A percentile compares a stretch with the other conserved stretches of the same genome.
Conservation (phyloP, 2,888 invertebrate genomes). For the Thysanoteuthis rhombus region DNA sequence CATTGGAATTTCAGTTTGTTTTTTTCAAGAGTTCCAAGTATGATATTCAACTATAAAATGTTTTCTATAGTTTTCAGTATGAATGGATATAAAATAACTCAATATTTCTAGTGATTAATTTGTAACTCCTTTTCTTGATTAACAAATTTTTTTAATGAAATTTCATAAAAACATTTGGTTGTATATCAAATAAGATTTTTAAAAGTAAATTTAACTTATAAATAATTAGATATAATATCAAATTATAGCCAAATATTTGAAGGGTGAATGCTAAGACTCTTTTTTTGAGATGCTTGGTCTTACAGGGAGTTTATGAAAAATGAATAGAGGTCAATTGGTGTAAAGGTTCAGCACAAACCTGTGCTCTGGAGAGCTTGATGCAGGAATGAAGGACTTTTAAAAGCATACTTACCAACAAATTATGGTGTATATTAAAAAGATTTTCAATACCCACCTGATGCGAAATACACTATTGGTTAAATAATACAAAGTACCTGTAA, state of each 20-base stretch:
- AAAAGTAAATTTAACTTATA: no score
- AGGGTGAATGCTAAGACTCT: background rate
- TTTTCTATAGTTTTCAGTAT: no score
- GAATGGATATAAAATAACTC: no score
- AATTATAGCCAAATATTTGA: background rate
- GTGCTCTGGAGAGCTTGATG: background rate
- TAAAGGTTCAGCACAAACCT: background rate
- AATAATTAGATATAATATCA: no score
- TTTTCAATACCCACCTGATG: background rate
- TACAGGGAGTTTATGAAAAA: background rate
- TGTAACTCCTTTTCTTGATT: no score
- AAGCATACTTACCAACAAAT: background rate
- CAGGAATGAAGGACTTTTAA: background rate
- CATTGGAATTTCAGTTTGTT: no score
- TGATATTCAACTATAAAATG: no score
- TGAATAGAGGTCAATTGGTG: background rate
- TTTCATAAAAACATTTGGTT: no score
- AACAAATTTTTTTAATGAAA: no score
- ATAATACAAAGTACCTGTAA: background rate
- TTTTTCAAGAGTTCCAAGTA: no score
- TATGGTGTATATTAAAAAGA: background rate
- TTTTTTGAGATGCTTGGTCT: background rate
- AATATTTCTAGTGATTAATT: no score
- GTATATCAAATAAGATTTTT: no score
- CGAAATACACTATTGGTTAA: background rate